These are phyloP conservation scores for Barbus barbus DNA, from an alignment of 2,113 vertebrate genomes.

Conservation along the genomic window DNA sequence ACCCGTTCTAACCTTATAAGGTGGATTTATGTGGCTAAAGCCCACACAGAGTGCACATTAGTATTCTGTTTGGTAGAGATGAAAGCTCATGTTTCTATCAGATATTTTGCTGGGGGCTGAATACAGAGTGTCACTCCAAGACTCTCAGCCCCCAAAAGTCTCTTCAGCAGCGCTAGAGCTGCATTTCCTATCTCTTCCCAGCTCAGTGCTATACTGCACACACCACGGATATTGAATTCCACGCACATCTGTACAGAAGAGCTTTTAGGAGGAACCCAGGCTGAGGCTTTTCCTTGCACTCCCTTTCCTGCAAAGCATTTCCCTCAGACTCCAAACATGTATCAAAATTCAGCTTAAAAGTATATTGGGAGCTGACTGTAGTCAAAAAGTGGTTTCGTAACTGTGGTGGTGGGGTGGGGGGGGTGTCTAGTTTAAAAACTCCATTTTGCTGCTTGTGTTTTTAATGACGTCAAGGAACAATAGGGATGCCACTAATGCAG, in stretches of 20 bases:
- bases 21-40: slow-evolving; percentile 19
- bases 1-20: not conserved
- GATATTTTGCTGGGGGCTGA: slow-evolving; percentile 23
- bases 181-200: slow-evolving; percentile 12
- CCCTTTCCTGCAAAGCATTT: not conserved
- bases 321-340: not conserved
- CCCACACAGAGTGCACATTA: not conserved
- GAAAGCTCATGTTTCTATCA: slow-evolving; percentile 12
- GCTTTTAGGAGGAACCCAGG: slow-evolving; percentile 5
- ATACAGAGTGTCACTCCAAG: slow-evolving; percentile 5
- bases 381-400: not conserved
- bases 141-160: slow-evolving; percentile 11
- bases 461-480: too few species aligned
- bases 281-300: slow-evolving; percentile 1
- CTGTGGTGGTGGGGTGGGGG: too few species aligned
- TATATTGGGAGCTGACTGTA: not conserved
- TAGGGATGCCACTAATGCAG: not conserved
- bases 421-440: not conserved
- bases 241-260: slow-evolving; percentile 31
- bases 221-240: slow-evolving; percentile 20
- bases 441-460: not conserved
- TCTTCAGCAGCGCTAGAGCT: slow-evolving; percentile 9
- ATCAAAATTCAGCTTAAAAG: slow-evolving; percentile 2
- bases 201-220: slow-evolving; percentile 30
- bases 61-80: slow-evolving; percentile 36